Evolutionary conservation across 2,888 invertebrate genomes (phyloP), one percentile per base, ranked within the genome.

Genomic region (Caenorhabditis sp.): DNA sequence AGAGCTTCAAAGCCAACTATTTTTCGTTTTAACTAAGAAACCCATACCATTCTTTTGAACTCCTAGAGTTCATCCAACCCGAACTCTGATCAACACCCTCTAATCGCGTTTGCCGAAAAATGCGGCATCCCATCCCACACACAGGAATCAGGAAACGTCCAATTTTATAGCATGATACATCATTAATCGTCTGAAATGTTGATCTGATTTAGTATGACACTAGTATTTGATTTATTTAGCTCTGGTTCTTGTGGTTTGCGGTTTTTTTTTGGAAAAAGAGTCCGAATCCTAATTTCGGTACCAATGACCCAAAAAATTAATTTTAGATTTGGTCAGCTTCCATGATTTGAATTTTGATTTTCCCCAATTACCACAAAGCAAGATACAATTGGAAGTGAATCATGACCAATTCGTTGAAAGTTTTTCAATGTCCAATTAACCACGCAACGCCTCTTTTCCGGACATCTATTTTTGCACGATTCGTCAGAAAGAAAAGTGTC

Each of bases 401-500:
- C 71, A 72, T 18, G 56, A n/a, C 40, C 28, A 40, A 11, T 24
- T 67, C 50, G 50, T 35, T 37, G 24, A 74, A 65, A 64, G 26
- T 60, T 67, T 50, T 18, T 58, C 47, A 74, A 65, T 74, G 58
- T 18, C 65, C 47, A 74, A 65, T 74, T 74, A 74, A 20, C 60
- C 61, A 61, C 61, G 61, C 76, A 76, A 76, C 53, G 50, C 76
- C 53, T 40, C 26, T 51, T 32, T 67, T 65, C 76, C 65, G 76
- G 65, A 44, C 40, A 61, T 67, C 60, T 76, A 67, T 76, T 68
- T 61, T 35, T 61, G 67, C 76, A 67, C 76, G n/a, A 71, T 55
- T 53, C 51, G 24, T 24, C 13, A 13, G n/a, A 51, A 51, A 13
- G 2, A 51, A 22, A 22, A 50, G 18, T 18, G 2, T n/a, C 18